phyloP scores from a whole-genome alignment of 2,888 invertebrate genomes.

The Pherbina coryleti region DNA sequence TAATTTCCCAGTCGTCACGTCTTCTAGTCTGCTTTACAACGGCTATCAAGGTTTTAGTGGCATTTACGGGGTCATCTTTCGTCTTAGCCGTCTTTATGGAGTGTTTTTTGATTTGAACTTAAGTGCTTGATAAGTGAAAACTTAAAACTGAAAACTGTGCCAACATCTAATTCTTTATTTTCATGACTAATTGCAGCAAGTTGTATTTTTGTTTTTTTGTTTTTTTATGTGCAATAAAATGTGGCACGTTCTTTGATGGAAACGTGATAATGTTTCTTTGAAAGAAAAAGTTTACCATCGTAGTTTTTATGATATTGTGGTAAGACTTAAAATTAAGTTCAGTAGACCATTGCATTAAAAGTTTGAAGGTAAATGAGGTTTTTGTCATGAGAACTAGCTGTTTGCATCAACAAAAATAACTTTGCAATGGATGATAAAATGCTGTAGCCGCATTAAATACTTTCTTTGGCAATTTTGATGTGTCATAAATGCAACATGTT shows the following conservation, averaged over 20 bases:
- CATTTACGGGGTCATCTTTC: neutral
- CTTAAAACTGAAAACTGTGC: conserved; percentile 51
- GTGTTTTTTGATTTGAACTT: neutral
- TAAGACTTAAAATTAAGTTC: neutral
- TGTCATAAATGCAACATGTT: too few species aligned
- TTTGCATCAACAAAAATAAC: too few species aligned
- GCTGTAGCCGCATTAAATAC: too few species aligned
- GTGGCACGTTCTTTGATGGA: neutral
- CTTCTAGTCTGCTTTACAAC: neutral
- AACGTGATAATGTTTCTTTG: too few species aligned
- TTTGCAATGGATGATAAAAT: too few species aligned
- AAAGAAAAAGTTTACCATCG: too few species aligned
- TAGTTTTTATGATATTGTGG: too few species aligned
- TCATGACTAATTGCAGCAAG: neutral
- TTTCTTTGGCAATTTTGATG: too few species aligned
- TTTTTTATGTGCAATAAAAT: neutral
- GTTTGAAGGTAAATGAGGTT: too few species aligned
- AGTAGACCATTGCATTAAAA: neutral
- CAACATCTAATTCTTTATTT: conserved; percentile 41
- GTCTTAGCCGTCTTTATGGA: neutral
- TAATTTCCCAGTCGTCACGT: neutral
- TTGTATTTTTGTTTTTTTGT: neutral
- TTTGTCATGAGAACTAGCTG: too few species aligned
- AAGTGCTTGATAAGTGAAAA: conserved; percentile 42
- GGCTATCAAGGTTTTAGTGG: neutral